A percentile compares a stretch with the other conserved stretches of the same genome.
These are phyloP conservation scores for Charadrius vociferus DNA, from an alignment of 2,113 vertebrate genomes.

Conservation along the genomic window DNA sequence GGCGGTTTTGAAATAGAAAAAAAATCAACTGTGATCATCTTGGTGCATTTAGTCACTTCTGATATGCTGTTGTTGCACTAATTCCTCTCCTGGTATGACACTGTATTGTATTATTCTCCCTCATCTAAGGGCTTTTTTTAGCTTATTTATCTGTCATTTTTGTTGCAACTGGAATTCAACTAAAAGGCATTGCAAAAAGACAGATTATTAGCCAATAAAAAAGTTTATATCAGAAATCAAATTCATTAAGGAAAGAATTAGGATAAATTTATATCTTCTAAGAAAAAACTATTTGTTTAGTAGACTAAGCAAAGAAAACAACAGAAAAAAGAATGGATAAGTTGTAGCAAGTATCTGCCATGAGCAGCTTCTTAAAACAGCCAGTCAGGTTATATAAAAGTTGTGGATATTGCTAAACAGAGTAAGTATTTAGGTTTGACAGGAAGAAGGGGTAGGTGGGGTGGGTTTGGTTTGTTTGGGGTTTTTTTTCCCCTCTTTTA, in stretches of 20 bases:
- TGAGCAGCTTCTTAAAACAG: neutral
- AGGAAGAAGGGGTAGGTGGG: neutral
- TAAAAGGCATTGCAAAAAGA: neutral
- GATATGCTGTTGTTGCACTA: neutral
- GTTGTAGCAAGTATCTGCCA: neutral
- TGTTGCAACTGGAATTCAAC: neutral
- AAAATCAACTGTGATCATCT: neutral
- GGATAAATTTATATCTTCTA: neutral
- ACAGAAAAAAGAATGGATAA: neutral
- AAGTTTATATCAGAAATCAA: neutral
- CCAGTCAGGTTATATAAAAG: neutral
- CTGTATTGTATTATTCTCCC: neutral
- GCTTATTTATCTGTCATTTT: neutral
- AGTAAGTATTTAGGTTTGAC: neutral
- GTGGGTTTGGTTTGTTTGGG: neutral
- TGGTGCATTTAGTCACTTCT: neutral
- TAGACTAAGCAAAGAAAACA: neutral
- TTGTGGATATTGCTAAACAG: neutral
- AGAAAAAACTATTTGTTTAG: neutral
- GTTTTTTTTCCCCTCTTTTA: neutral
- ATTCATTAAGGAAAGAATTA: neutral
- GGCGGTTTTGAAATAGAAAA: accelerated
- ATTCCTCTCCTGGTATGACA: neutral
- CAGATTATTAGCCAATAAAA: neutral
- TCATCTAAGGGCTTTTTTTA: neutral